A percentile compares a stretch with the other conserved stretches of the same genome.
phyloP scores from a whole-genome alignment of 2,113 vertebrate species.

The Rhinichthys klamathensis region DNA sequence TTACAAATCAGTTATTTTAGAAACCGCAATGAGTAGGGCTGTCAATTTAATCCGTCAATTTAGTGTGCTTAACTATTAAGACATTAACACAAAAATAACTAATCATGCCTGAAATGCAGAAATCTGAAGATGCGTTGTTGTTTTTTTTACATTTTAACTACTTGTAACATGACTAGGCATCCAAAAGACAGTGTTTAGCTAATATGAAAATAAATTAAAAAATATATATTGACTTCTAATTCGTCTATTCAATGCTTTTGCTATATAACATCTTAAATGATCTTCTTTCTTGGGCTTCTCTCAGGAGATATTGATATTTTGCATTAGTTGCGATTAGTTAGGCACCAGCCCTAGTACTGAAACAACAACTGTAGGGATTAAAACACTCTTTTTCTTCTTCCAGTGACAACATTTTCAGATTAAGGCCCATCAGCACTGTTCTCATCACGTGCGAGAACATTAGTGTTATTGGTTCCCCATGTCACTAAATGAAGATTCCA shows the following conservation, averaged over 20 bases:
- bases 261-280: neutral
- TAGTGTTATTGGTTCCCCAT: constrained; percentile 9
- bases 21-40: too few species aligned
- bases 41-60: too few species aligned
- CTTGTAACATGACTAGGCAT: neutral
- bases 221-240: too few species aligned
- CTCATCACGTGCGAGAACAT: neutral
- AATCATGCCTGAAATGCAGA: too few species aligned
- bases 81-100: too few species aligned
- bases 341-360: neutral
- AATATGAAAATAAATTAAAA: neutral
- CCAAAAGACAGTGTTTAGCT: neutral
- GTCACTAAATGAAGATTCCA: constrained; percentile 22
- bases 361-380: neutral
- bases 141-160: too few species aligned
- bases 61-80: too few species aligned
- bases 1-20: too few species aligned
- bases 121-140: too few species aligned
- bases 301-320: neutral
- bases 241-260: too few species aligned
- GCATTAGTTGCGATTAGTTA: neutral
- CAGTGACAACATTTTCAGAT: constrained; percentile 14
- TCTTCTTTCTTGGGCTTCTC: neutral
- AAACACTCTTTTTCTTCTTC: neutral
- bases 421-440: neutral